Base-by-base conservation (phyloP, 2,797 vertebrate species). In the Schizothorax lantsangensis region DNA sequence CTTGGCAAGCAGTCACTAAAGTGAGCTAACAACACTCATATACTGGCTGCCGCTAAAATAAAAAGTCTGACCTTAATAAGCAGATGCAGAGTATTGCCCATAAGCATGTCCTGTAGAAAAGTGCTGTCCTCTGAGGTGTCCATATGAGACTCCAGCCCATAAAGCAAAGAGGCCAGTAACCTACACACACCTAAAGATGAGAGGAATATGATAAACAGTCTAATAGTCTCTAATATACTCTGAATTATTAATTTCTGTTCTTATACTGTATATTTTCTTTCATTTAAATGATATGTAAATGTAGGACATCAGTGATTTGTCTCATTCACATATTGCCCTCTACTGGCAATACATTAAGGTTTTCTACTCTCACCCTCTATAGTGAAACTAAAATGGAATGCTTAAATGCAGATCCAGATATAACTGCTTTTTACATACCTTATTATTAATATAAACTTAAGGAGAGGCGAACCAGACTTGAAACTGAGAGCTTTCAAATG, bases 91-190 rank as follows among this genome's bases (percentile, higher is more conserved):
- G 96, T 98, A 93, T 97, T 98, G 95, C 97, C 97, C 96, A 96
- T 97, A 95, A 98, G 92, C 95, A 98, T 95, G 94, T 97, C 97
- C 95, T 97, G 97, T 88, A 98, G 97, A 95, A 98, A 98, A 93
- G 95, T 96, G 94, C 97, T 96, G 94, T 99, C 97, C 95, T 98
- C 97, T 93, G 97, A 96, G 92, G 95, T 96, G 93, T 97, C 96
- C 91, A 96, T 94, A 89, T 96, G 96, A 90, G 94, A 93, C 94
- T 96, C 96, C 88, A 97, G 95, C 93, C 96, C 96, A 92, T 95
- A 96, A 92, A 97, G 97, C 93, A 96, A 91, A 73, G 95, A 94
- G 88, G 94, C 95, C 87, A 96, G 91, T 90, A 97, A 93, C 90
- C 95, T 94, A 59, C 95, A 97, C 87, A 96, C 95, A 90, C 96